phyloP scores from a whole-genome alignment of 1,140 invertebrate species.

The Oreohelix idahoensis region DNA sequence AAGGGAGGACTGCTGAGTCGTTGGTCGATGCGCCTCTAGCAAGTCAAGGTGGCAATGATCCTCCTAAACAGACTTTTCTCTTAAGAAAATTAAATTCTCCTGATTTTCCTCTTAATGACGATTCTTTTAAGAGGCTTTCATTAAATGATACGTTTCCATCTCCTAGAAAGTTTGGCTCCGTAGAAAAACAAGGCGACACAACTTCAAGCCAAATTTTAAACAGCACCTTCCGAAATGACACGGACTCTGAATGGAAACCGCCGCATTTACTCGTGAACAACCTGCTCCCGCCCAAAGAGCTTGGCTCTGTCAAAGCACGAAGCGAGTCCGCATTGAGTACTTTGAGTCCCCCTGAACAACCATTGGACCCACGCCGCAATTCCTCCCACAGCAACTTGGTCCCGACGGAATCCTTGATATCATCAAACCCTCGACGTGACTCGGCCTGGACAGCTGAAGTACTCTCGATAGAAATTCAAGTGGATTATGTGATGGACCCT shows the following conservation, averaged over 20 bases:
- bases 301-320: not conserved
- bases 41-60: not conserved
- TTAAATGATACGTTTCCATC: not conserved
- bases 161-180: not conserved
- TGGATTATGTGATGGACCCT: conserved; percentile 35
- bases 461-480: conserved; percentile 30
- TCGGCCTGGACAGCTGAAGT: conserved; percentile 32
- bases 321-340: conserved; percentile 7
- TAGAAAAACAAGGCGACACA: not conserved
- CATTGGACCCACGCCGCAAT: not conserved
- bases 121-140: not conserved
- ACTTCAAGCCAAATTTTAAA: not conserved
- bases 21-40: not conserved
- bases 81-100: not conserved
- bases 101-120: not conserved
- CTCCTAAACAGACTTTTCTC: not conserved
- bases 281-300: not conserved
- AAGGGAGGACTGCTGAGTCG: not conserved
- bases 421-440: conserved; percentile 14
- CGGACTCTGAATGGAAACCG: not conserved
- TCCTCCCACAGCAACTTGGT: conserved; percentile 18
- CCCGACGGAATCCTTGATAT: not conserved
- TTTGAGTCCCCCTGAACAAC: not conserved
- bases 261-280: not conserved
- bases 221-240: not conserved